Base-by-base conservation (phyloP, 2,888 invertebrate species). In the Amorpha juglandis region DNA sequence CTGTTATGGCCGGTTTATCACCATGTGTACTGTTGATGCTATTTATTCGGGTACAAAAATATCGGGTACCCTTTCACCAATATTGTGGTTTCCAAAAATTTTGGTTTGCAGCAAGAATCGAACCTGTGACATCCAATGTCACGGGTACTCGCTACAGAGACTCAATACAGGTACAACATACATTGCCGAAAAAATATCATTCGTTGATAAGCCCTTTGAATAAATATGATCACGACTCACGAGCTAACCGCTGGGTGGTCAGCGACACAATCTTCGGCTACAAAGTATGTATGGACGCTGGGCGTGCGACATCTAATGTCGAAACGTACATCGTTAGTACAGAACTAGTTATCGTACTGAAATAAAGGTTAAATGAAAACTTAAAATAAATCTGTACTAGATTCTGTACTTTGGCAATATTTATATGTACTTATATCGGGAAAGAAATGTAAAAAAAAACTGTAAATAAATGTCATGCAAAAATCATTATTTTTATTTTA, bases 251-350 rank as follows among this genome's bases (percentile, higher is more conserved):
- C 51, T 35, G 38, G 65, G 63, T 78, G 82, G 65, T 72, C 79
- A 38, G 84, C 73, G 55, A 78, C 68, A 16, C 75, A 74, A 45
- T 81, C 82, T 63, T 81, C 82, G 63, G 80, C 81, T 67, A 84
- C 73, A 71, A 81, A 77, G 73, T 79, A 82, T 71, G 83, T 75
- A 72, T 81, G 80, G 69, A 78, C 71, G 70, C 79, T 70, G 53
- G 87, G 80, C 69, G 80, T 76, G 63, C 80, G 77, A 69, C 79
- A 80, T 87, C 90, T 90, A 78, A 73, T 65, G 48, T 48, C 53
- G 35, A 64, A 53, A 21, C 14, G 38, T 55, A 58, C 53, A 50
- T 35, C 33, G 55, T 48, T 50, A 55, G 67, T 65, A 65, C 58
- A 65, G 62, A 50, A 38, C 58, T 58, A 42, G 58, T 42, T 16